Evolutionary conservation across 2,113 vertebrate species (phyloP).

Genomic region (Pseudopipra pipra): DNA sequence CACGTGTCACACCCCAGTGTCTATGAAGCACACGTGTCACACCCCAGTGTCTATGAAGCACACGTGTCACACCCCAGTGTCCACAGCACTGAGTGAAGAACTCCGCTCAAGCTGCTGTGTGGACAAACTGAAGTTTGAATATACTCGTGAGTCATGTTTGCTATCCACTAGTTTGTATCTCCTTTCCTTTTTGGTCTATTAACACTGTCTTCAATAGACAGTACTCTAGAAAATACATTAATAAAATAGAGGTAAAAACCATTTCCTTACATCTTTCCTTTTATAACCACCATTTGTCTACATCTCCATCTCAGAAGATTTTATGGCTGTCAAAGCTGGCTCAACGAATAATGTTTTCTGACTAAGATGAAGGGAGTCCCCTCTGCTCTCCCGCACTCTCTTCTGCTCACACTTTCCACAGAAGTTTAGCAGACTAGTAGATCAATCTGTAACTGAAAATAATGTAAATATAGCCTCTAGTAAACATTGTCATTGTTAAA

Average conservation of each 20-base stretch:
- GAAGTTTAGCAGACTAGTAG: not conserved
- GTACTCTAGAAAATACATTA: not conserved
- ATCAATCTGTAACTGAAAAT: not conserved
- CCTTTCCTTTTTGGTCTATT: not conserved
- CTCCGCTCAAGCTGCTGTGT: accelerated
- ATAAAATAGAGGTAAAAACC: not conserved
- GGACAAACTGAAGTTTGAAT: not conserved
- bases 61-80: no score
- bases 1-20: no score
- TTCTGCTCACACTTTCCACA: not conserved
- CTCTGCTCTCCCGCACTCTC: not conserved
- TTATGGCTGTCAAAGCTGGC: not conserved
- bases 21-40: not conserved
- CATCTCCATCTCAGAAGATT: not conserved
- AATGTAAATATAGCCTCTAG: not conserved
- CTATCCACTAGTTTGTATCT: not conserved
- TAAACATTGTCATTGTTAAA: not conserved
- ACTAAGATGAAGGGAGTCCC: not conserved
- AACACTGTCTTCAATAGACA: not conserved
- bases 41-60: no score
- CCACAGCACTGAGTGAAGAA: not conserved
- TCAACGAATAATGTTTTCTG: not conserved
- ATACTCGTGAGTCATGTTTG: not conserved
- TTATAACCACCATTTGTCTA: not conserved
- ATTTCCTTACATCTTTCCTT: not conserved